Conservation (phyloP, 2,113 vertebrate genomes). For the Orthonyx spaldingii region DNA sequence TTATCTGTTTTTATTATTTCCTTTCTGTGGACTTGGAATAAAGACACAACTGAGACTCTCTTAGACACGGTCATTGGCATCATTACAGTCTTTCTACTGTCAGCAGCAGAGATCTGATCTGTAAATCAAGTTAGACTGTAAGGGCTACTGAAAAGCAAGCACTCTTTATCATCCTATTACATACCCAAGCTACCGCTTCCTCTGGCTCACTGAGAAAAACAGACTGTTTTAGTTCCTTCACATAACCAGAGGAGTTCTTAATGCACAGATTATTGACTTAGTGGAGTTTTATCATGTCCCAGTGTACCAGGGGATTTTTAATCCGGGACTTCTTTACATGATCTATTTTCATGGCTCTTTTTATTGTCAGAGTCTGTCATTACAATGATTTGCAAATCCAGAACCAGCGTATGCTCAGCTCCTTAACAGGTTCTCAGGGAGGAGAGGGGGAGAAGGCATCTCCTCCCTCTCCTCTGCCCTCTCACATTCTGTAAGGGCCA, state of each 20-base stretch:
- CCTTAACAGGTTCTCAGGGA: background rate
- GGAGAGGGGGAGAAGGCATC: background rate
- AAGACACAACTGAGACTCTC: constrained; percentile 50
- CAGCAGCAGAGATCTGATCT: constrained; percentile 54
- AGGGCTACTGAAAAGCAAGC: constrained; percentile 25
- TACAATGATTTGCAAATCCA: constrained; percentile 42
- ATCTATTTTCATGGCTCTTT: constrained; percentile 55
- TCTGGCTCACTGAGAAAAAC: background rate
- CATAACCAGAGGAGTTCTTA: constrained; percentile 50
- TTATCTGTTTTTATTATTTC: constrained; percentile 63
- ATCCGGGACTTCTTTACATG: constrained; percentile 44
- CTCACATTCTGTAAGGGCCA: background rate
- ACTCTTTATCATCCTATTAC: constrained; percentile 38
- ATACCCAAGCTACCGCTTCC: background rate
- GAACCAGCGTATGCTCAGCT: background rate
- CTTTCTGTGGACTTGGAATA: constrained; percentile 42
- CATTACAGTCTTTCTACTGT: constrained; percentile 45
- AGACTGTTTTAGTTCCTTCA: constrained; percentile 20
- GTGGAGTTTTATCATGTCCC: constrained; percentile 39
- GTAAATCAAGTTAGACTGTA: constrained; percentile 52
- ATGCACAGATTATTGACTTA: constrained; percentile 63
- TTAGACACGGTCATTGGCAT: constrained; percentile 49
- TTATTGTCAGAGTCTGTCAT: constrained; percentile 38
- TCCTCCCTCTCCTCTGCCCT: background rate
- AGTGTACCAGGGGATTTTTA: constrained; percentile 50